Evolutionary conservation across 2,797 vertebrate species (phyloP).

Genomic region (Nothura maculosa): DNA sequence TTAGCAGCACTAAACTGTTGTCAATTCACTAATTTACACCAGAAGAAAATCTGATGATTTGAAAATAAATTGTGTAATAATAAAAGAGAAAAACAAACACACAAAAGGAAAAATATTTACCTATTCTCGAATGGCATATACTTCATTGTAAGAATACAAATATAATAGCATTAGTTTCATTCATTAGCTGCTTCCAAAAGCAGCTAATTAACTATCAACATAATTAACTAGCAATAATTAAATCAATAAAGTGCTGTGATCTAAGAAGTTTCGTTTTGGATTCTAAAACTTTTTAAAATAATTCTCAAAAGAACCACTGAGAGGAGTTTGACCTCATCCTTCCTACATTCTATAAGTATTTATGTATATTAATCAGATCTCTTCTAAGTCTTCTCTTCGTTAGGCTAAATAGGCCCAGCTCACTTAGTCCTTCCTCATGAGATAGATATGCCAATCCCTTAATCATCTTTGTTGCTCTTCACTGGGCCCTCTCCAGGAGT

Average conservation of each 20-base stretch:
- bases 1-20: not conserved
- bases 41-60: not conserved
- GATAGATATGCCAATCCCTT: too few species aligned
- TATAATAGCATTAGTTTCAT: not conserved
- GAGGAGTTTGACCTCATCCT: too few species aligned
- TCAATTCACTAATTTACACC: not conserved
- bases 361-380: too few species aligned
- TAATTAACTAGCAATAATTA: not conserved
- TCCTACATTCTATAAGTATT: too few species aligned
- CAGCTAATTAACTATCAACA: too few species aligned
- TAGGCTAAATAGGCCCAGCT: too few species aligned
- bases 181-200: not conserved
- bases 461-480: too few species aligned
- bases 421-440: too few species aligned
- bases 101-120: not conserved
- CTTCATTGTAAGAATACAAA: not conserved
- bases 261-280: not conserved
- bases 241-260: not conserved
- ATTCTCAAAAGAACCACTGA: not conserved
- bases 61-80: not conserved
- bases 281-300: not conserved
- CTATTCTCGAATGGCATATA: not conserved
- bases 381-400: too few species aligned
- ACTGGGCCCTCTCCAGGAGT: too few species aligned
- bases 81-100: not conserved